These are phyloP conservation scores for Platygyra sinensis DNA, from an alignment of 64 coral and sea anemone species.

Conservation along the genomic window DNA sequence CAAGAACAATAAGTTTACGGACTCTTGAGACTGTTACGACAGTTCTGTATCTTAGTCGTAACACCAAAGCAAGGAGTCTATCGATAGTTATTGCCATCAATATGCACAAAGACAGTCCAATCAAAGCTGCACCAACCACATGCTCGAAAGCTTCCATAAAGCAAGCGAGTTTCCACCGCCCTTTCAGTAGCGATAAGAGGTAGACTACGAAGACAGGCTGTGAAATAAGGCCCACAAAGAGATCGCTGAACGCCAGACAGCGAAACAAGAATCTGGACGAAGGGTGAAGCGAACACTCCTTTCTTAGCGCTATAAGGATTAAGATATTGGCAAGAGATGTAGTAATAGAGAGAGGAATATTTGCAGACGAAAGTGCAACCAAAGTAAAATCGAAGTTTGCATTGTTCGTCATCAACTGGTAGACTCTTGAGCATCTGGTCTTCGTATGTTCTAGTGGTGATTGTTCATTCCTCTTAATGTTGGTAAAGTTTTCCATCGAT, in stretches of 20 bases:
- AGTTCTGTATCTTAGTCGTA: slow-evolving; percentile 1
- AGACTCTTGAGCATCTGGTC: no score
- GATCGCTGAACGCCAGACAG: slow-evolving; percentile 46
- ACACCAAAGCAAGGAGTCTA: background rate
- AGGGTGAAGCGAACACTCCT: slow-evolving; percentile 17
- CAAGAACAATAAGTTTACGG: background rate
- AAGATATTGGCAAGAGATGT: slow-evolving; percentile 4
- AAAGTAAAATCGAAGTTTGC: no score
- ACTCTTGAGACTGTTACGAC: background rate
- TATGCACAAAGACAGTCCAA: background rate
- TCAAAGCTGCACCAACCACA: background rate
- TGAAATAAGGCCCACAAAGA: slow-evolving; percentile 43
- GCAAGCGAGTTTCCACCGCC: no score
- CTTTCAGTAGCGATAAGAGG: no score
- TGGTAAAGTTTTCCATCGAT: no score
- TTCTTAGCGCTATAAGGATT: slow-evolving; percentile 46
- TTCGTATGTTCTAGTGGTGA: no score
- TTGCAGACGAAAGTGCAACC: no score
- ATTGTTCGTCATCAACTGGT: no score
- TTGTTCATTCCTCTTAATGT: no score
- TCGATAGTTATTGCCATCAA: background rate
- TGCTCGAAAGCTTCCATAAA: no score
- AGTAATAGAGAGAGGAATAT: no score
- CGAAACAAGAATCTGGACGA: slow-evolving; percentile 44
- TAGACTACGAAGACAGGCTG: slow-evolving; percentile 28